A percentile compares a stretch with the other conserved stretches of the same genome.
Conservation (phyloP, 2,888 invertebrate species). For the Ophion slaviceki region DNA sequence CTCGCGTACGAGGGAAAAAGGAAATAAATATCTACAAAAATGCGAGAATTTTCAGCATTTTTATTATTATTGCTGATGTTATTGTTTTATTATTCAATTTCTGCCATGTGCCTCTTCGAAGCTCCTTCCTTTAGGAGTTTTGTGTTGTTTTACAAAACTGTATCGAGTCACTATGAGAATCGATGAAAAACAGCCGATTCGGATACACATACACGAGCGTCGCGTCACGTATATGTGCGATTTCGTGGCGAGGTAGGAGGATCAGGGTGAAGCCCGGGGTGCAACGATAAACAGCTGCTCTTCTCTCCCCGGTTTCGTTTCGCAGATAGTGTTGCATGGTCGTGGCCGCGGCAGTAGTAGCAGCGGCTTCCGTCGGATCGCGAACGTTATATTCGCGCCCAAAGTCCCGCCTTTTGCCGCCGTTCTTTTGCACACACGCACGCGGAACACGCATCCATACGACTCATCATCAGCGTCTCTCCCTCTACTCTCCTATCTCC, state of each 20-base stretch:
- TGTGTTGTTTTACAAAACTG: not conserved
- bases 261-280: constrained; percentile 41
- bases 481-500: not conserved
- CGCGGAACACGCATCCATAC: not conserved
- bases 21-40: no score
- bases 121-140: not conserved
- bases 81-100: not conserved
- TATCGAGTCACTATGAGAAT: constrained; percentile 38
- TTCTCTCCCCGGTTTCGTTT: constrained; percentile 30
- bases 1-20: not conserved
- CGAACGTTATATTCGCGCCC: constrained; percentile 46
- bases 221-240: not conserved
- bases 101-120: no score
- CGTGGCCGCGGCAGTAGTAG: constrained; percentile 59
- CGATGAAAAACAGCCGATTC: constrained; percentile 35
- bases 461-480: not conserved
- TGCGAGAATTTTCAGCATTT: no score
- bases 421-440: constrained; percentile 9
- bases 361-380: constrained; percentile 73
- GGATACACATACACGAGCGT: no score
- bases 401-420: constrained; percentile 55
- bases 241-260: constrained; percentile 1
- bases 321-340: constrained; percentile 49
- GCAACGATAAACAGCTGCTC: constrained; percentile 70
- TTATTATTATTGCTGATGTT: not conserved